These are phyloP conservation scores for Arge pagana DNA, from an alignment of 2,888 invertebrate species.

Conservation along the genomic window DNA sequence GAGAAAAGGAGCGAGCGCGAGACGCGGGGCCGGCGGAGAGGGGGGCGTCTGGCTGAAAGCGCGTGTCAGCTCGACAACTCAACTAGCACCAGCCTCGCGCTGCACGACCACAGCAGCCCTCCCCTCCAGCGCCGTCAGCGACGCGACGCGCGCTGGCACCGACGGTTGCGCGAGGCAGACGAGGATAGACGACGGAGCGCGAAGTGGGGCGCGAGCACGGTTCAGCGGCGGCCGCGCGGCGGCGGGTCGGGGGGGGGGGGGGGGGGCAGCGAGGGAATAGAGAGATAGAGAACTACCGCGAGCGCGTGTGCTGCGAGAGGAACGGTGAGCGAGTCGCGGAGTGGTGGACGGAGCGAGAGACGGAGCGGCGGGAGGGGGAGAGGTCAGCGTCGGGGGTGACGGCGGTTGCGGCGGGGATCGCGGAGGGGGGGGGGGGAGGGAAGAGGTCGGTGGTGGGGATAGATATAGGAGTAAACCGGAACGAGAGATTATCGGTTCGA, in stretches of 20 bases:
- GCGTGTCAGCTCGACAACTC: conserved; percentile 59
- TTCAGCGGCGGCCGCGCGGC: not conserved
- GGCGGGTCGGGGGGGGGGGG: not conserved
- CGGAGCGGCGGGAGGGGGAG: not conserved
- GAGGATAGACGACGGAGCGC: not conserved
- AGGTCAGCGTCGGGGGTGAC: not conserved
- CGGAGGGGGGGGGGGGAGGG: conserved; percentile 16
- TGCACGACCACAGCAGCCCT: conserved; percentile 24
- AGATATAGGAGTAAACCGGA: conserved; percentile 2
- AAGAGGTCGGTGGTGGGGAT: conserved; percentile 10
- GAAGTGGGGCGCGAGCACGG: not conserved
- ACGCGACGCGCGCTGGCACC: too few relatives aligned
- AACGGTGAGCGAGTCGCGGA: conserved; percentile 6
- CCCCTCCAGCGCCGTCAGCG: not conserved
- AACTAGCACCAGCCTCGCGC: conserved; percentile 55
- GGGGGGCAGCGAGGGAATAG: too few relatives aligned
- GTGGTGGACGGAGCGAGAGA: not conserved
- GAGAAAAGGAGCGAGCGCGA: conserved; percentile 16
- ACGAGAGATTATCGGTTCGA: conserved; percentile 21
- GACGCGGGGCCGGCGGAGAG: conserved; percentile 16
- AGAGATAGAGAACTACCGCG: too few relatives aligned
- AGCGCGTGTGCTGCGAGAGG: conserved; percentile 28
- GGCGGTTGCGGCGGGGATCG: conserved; percentile 9
- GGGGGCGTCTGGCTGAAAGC: conserved; percentile 36
- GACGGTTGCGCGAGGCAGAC: too few relatives aligned